Percentiles rank a stretch among this genome's conserved stretches.
Conservation (phyloP, 2,113 vertebrate genomes). For the Calyptommatus sinebrachiatus region DNA sequence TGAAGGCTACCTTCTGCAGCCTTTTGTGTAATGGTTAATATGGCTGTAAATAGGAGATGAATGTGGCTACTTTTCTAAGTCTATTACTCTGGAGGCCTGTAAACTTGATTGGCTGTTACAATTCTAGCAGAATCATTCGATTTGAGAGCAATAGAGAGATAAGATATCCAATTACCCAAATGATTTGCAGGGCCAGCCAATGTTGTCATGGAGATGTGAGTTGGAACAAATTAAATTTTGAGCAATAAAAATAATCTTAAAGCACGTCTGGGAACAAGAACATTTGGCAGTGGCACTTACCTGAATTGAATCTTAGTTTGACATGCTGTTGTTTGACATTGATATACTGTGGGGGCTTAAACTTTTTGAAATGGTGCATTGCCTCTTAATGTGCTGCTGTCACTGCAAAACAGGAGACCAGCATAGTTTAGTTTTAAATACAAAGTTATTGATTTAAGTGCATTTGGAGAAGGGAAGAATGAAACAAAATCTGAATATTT, state of each 20-base stretch:
- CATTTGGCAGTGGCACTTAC: conserved; percentile 85
- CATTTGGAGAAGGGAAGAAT: conserved; percentile 23
- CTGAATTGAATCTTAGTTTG: conserved; percentile 83
- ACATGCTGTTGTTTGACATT: conserved; percentile 78
- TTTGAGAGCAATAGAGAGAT: conserved; percentile 88
- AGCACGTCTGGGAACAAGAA: conserved; percentile 82
- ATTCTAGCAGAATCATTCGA: conserved; percentile 85
- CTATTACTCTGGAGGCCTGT: conserved; percentile 83
- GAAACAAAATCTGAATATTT: conserved; percentile 51
- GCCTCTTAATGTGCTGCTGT: conserved; percentile 30
- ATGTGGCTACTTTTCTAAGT: conserved; percentile 77
- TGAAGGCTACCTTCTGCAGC: conserved; percentile 63
- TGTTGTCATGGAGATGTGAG: conserved; percentile 82
- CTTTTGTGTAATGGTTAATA: conserved; percentile 73
- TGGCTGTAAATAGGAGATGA: conserved; percentile 73
- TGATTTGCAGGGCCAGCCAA: conserved; percentile 85
- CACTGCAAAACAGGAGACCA: conserved; percentile 40
- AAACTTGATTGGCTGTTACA: conserved; percentile 87
- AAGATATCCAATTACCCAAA: conserved; percentile 88
- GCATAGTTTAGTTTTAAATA: conserved; percentile 51
- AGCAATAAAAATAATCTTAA: conserved; percentile 87
- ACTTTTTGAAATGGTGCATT: conserved; percentile 62
- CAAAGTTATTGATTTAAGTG: conserved; percentile 51
- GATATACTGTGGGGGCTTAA: conserved; percentile 72
- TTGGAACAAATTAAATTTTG: conserved; percentile 89